Evolutionary conservation across 2,113 vertebrate genomes (phyloP).

Genomic region (Corydoras sp.): DNA sequence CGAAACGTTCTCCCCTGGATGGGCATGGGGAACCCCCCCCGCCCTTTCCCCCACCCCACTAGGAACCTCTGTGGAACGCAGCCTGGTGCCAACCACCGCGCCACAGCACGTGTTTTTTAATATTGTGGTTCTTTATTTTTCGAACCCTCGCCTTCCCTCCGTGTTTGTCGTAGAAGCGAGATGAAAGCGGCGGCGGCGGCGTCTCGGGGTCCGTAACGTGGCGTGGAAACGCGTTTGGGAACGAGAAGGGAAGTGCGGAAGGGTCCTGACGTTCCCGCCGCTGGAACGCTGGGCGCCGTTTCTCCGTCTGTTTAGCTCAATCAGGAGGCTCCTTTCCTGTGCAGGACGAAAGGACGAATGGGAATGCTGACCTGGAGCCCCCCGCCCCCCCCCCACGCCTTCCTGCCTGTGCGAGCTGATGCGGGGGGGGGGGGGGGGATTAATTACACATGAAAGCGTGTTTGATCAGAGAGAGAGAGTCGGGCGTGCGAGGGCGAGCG

Average conservation of each 20-base stretch:
- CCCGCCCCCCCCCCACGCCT: slow-evolving; percentile 40
- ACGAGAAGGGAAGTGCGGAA: slow-evolving; percentile 41
- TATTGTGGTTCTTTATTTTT: slow-evolving; percentile 47
- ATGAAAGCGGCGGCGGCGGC: slow-evolving; percentile 41
- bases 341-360: slow-evolving; percentile 33
- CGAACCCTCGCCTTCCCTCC: slow-evolving; percentile 4
- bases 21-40: not conserved
- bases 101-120: too few species aligned
- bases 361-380: slow-evolving; percentile 23
- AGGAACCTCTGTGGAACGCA: too few species aligned
- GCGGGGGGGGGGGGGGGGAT: slow-evolving; percentile 34
- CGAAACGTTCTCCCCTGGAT: too few species aligned
- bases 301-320: slow-evolving; percentile 48
- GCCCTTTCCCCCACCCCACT: slow-evolving; percentile 3
- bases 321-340: slow-evolving; percentile 51
- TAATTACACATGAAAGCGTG: slow-evolving; percentile 43
- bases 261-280: slow-evolving; percentile 18
- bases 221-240: slow-evolving; percentile 48
- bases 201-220: slow-evolving; percentile 36
- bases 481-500: slow-evolving; percentile 34
- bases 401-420: slow-evolving; percentile 29
- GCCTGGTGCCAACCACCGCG: too few species aligned
- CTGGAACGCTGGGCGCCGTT: slow-evolving; percentile 38
- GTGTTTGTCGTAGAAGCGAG: slow-evolving; percentile 34
- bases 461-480: slow-evolving; percentile 48